Conservation (phyloP, 2,113 vertebrate genomes). For the Taurulus bubalis region DNA sequence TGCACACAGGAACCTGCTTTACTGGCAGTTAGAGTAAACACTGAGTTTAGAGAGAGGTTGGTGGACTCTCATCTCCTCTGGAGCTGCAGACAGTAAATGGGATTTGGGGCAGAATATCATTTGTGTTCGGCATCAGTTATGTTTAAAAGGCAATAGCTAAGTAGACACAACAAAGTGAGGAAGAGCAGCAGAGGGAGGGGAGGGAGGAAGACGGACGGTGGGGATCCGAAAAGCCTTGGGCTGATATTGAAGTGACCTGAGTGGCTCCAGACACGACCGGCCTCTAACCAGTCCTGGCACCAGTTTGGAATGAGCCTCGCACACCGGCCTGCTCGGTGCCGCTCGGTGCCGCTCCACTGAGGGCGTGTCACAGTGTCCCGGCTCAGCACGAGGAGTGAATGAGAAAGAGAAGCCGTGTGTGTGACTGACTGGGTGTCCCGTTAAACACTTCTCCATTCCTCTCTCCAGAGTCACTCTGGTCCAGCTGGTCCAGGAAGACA, state of each 20-base stretch:
- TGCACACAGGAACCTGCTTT: conserved; percentile 67
- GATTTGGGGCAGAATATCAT: conserved; percentile 19
- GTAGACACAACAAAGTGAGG: conserved; percentile 47
- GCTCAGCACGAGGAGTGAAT: background rate
- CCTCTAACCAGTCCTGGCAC: conserved; percentile 76
- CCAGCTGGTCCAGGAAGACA: conserved; percentile 52
- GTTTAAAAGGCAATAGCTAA: conserved; percentile 20
- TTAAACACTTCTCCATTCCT: background rate
- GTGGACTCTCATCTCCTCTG: conserved; percentile 4
- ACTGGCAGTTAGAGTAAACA: conserved; percentile 66
- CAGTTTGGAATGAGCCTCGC: conserved; percentile 76
- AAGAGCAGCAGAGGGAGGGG: conserved; percentile 14
- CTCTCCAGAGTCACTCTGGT: background rate
- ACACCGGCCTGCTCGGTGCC: conserved; percentile 20
- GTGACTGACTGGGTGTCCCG: background rate
- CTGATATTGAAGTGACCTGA: conserved; percentile 80
- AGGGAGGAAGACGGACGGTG: conserved; percentile 40
- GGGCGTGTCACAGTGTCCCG: background rate
- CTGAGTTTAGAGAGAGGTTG: conserved; percentile 35
- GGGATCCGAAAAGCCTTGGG: conserved; percentile 65
- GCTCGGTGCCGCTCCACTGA: conserved; percentile 1
- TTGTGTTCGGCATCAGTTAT: conserved; percentile 19
- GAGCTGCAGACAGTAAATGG: conserved; percentile 19
- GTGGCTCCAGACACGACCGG: conserved; percentile 76
- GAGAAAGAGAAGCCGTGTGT: too few relatives aligned